Evolutionary conservation across 2,888 invertebrate species (phyloP), one percentile per base, ranked within the genome.

Genomic region (Polymixis flavicincta): DNA sequence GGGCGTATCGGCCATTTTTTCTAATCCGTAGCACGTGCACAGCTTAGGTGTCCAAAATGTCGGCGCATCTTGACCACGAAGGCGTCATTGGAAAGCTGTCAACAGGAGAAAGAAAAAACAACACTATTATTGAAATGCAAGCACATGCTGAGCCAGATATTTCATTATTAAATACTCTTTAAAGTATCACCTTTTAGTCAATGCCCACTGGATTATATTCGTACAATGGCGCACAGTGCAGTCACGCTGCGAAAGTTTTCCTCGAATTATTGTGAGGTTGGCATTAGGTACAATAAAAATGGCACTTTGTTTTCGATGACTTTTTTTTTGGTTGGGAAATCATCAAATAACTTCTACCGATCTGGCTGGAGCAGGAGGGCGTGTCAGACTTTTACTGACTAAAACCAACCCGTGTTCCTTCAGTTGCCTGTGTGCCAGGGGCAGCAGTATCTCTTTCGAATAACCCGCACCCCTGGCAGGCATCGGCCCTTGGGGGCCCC

Each of bases 161-260:
- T 83, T 78, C 82, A 83, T 81, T 80, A 82, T 88, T 87, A 81
- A 81, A 83, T 78, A 76, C 76, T 88, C 73, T 81, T 86, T 79
- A 82, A 82, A 59, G 67, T 87, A 84, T 79, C 81, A 80, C 80
- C 57, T 76, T 74, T 63, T 83, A 78, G 77, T 85, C 81, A 74
- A 79, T 78, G 80, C 76, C 82, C 66, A 74, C 87, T 76, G 80
- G 80, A 86, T 87, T 88, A 84, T 80, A 1, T 80, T 55, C 45
- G n/a, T 57, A 80, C 80, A 83, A 85, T 77, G 68, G 57, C 32
- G 50, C 37, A 57, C 37, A 37, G 66, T 71, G 82, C 67, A 73
- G 72, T 50, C 50, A 73, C 52, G 54, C 73, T 74, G 67, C 72
- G 63, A 68, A 76, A 74, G 72, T 79, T 77, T 80, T 82, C 78